phyloP scores from a whole-genome alignment of 2,888 invertebrate genomes.

The Oxyteleia sp. region DNA sequence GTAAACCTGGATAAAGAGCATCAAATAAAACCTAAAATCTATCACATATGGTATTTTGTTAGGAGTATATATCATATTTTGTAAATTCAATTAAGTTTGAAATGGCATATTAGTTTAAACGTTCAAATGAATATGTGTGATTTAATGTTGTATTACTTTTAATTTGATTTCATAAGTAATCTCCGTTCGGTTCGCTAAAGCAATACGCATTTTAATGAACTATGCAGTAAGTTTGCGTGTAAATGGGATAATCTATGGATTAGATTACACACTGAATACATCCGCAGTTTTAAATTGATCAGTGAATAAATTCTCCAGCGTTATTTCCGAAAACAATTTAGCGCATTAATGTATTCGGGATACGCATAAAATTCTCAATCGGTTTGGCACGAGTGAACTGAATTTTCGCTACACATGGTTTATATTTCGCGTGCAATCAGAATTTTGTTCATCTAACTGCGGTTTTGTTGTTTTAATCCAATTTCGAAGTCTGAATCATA shows the following conservation, averaged over 20 bases:
- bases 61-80: neutral
- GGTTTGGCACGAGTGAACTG: neutral
- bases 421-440: neutral
- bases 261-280: slow-evolving; percentile 17
- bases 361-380: slow-evolving; percentile 13
- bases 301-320: slow-evolving; percentile 10
- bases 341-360: slow-evolving; percentile 5
- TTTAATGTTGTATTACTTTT: too few relatives aligned
- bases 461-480: slow-evolving; percentile 25
- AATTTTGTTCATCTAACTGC: neutral
- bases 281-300: slow-evolving; percentile 26
- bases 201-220: slow-evolving; percentile 28
- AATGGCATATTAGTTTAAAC: too few relatives aligned
- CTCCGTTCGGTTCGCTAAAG: neutral
- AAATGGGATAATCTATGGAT: slow-evolving; percentile 36
- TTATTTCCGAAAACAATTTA: slow-evolving; percentile 32
- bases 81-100: neutral
- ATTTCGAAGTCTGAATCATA: neutral
- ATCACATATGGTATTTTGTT: slow-evolving; percentile 7
- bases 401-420: slow-evolving; percentile 16
- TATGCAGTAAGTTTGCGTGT: slow-evolving; percentile 40
- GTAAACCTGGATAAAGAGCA: slow-evolving; percentile 20
- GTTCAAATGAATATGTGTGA: too few relatives aligned
- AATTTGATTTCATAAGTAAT: too few relatives aligned
- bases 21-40: slow-evolving; percentile 44